Evolutionary conservation across 1,140 invertebrate genomes (phyloP), one percentile per base, ranked within the genome.

Genomic region (Drosophila gunungcola): DNA sequence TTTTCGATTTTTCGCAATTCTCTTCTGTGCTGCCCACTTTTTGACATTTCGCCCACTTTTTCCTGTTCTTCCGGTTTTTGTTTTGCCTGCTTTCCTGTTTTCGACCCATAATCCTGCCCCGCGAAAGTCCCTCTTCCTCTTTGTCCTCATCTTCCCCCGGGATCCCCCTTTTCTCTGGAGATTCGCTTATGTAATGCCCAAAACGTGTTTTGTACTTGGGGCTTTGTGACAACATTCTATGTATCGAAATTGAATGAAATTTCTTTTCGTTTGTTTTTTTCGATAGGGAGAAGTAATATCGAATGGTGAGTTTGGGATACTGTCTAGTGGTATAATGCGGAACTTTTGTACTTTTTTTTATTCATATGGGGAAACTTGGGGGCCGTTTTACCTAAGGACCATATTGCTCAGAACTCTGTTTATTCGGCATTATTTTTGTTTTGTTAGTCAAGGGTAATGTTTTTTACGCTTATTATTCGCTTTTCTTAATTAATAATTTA

Each of bases 41-140:
- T 84, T 81, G 85, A 86, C 80, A 81, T 90, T 90, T 89, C 85
- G 85, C 85, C 85, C 85, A 89, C 85, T 89, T 89, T 89, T 90
- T 89, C 85, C 85, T 76, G 85, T 89, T 85, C 85, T 89, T 90
- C 85, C 85, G 80, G 85, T 90, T 89, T 90, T 90, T 90, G 85
- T 84, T 90, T 89, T 90, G 85, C 64, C 69, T 73, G 76, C 73
- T 85, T 89, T 89, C 85, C 80, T 90, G 80, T 90, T 90, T 89
- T 80, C 77, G 77, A 80, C 80, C 85, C 83, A 79, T 68, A 88
- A 88, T 88, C 83, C 83, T 83, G 67, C 70, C 79, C 83, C 69
- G 78, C 69, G 32, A 51, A 67, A 16, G 27, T 48, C 58, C 46
- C 48, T 60, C 64, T 56, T 55, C 63, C n/a, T 49, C 21, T n/a